These are phyloP conservation scores for Odontomyia ornata DNA, from an alignment of 2,888 invertebrate species.

Conservation along the genomic window DNA sequence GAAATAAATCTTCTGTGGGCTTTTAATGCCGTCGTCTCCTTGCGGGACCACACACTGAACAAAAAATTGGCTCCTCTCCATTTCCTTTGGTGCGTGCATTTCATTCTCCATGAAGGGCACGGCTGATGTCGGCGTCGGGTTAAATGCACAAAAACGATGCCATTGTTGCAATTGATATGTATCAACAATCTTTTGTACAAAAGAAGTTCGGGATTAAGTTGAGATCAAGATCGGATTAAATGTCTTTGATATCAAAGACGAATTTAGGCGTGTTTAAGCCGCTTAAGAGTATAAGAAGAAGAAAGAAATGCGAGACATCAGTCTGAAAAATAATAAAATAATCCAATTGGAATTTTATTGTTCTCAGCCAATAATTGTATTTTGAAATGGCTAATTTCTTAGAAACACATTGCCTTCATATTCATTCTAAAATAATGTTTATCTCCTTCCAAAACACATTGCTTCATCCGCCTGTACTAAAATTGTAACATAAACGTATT, in stretches of 20 bases:
- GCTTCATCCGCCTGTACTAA: neutral
- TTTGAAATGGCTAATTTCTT: too few species aligned
- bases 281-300: too few species aligned
- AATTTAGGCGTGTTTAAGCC: neutral
- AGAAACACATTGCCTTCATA: too few species aligned
- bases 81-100: slow-evolving; percentile 34
- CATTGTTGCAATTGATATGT: slow-evolving; percentile 12
- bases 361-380: too few species aligned
- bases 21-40: neutral
- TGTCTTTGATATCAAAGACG: neutral
- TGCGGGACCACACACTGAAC: slow-evolving; percentile 31
- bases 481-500: neutral
- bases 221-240: slow-evolving; percentile 17
- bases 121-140: slow-evolving; percentile 1
- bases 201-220: neutral
- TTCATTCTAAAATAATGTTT: too few species aligned
- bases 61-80: slow-evolving; percentile 26
- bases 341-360: too few species aligned
- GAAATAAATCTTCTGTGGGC: slow-evolving; percentile 5
- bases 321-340: too few species aligned
- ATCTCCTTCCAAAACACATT: too few species aligned
- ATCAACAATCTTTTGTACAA: neutral
- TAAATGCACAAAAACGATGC: slow-evolving; percentile 26
- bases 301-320: too few species aligned
- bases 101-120: neutral